Evolutionary conservation across 2,888 invertebrate species (phyloP).

Genomic region (Embidobia sp.): DNA sequence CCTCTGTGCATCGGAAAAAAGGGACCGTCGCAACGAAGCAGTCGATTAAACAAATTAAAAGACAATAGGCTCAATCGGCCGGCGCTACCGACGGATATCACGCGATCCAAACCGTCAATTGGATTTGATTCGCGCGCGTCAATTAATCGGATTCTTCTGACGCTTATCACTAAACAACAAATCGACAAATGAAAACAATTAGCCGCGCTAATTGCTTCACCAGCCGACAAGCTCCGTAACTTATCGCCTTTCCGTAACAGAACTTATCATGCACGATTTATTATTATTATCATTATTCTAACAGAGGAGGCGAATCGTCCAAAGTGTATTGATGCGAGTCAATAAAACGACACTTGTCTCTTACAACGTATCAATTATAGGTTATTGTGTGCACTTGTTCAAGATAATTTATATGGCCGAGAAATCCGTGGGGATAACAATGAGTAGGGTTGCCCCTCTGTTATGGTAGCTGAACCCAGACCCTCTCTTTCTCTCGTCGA

Average conservation of each 20-base stretch:
- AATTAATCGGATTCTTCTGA: conserved; percentile 17
- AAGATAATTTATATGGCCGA: conserved; percentile 58
- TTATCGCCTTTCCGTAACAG: conserved; percentile 25
- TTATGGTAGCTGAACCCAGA: conserved; percentile 69
- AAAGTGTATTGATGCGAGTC: conserved; percentile 51
- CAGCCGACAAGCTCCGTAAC: background rate
- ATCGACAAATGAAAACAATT: conserved; percentile 27
- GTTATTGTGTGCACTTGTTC: conserved; percentile 62
- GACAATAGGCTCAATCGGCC: too few species aligned
- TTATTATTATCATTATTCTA: too few species aligned
- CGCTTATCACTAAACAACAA: conserved; percentile 34
- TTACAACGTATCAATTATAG: conserved; percentile 61
- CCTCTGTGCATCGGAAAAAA: too few species aligned
- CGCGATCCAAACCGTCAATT: too few species aligned
- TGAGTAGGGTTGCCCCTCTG: conserved; percentile 68
- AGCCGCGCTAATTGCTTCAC: conserved; percentile 19
- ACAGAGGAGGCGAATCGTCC: conserved; percentile 5
- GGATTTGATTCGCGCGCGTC: background rate
- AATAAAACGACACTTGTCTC: conserved; percentile 60
- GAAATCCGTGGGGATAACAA: conserved; percentile 62
- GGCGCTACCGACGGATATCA: too few species aligned
- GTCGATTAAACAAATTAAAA: too few species aligned
- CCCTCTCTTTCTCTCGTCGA: conserved; percentile 53
- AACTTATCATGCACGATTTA: background rate
- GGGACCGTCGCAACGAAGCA: too few species aligned